Evolutionary conservation across 2,113 vertebrate genomes (phyloP), one percentile per base, ranked within the genome.

Genomic region (Peromyscus maniculatus): DNA sequence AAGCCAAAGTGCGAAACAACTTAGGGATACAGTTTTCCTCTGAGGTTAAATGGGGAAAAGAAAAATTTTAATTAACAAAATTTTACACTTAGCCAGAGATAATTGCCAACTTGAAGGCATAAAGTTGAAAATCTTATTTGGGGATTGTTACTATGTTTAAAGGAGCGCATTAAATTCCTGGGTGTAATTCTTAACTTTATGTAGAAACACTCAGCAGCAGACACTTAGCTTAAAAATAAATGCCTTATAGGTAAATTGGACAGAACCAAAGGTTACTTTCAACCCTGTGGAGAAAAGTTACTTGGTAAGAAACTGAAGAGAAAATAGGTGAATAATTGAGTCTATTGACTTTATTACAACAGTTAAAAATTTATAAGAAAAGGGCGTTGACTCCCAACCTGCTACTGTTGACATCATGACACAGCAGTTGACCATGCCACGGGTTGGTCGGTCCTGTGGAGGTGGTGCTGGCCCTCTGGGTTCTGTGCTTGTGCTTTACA

Each of bases 71-170:
- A 95, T 89, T 83, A 79, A 33, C 10, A 43, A 92, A 94, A 39
- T 71, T 89, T 97, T 64, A 89, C 19, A 83, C 43, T 66, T 86
- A 92, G 57, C 52, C 80, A 89, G 83, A 96, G 72, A 74, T 90
- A 94, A 93, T 91, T 94, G 86, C 82, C 71, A 74, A 93, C 89
- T 97, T 95, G 8, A 94, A 91, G 62, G 39, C 21, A 59, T 95
- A 83, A 87, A 79, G 74, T 83, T 74, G 15, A 79, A 94, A 94
- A 97, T 87, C n/a, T 64, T 94, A 93, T 89, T 93, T 36, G 79
- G 66, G 39, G 26, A 22, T 75, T 43, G 77, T 94, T 84, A 88
- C 9, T 24, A 74, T 66, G 6, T 88, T 95, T 93, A 92, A 79
- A 92, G 69, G 49, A 95, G 21, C 9, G 33, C 66, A 5, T 49